These are phyloP conservation scores for Panthera uncia DNA, from an alignment of 2,113 vertebrate species.

Conservation along the genomic window DNA sequence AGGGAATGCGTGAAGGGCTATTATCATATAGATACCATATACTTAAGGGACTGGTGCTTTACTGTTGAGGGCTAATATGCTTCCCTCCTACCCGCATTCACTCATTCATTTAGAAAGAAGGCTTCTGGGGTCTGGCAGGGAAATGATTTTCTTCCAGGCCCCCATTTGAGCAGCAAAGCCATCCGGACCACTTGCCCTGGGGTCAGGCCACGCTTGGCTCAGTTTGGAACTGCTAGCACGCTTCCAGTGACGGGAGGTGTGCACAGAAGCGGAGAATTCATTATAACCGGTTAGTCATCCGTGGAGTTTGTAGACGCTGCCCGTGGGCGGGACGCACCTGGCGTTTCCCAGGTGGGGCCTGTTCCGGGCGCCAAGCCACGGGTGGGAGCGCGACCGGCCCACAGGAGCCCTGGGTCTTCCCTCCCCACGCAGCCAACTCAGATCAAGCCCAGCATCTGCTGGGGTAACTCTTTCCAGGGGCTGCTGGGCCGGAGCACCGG, in stretches of 20 bases:
- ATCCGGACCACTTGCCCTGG: not conserved
- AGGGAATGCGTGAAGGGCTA: not conserved
- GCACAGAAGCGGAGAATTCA: slow-evolving; percentile 78
- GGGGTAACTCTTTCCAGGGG: slow-evolving; percentile 24
- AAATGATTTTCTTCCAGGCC: slow-evolving; percentile 45
- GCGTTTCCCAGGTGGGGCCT: slow-evolving; percentile 9
- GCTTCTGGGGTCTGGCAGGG: not conserved
- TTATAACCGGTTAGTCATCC: slow-evolving; percentile 76
- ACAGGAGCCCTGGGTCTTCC: not conserved
- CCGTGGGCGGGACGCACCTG: slow-evolving; percentile 81
- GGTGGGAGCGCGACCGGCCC: not conserved
- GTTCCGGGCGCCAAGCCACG: not conserved
- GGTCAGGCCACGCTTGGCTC: slow-evolving; percentile 32
- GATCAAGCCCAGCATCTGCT: not conserved
- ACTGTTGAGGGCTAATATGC: not conserved
- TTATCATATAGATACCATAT: not conserved
- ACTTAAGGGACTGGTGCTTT: not conserved
- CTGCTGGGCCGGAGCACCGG: not conserved
- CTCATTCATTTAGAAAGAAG: not conserved
- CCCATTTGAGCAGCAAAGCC: not conserved
- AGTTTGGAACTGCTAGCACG: slow-evolving; percentile 35
- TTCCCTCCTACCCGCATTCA: not conserved
- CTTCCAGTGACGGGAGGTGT: slow-evolving; percentile 43
- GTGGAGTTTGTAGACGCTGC: slow-evolving; percentile 74
- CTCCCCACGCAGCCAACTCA: not conserved